A percentile compares a stretch with the other conserved stretches of the same genome.
Evolutionary conservation across 2,797 vertebrate genomes (phyloP).

Genomic region (Gymnocypris eckloni): DNA sequence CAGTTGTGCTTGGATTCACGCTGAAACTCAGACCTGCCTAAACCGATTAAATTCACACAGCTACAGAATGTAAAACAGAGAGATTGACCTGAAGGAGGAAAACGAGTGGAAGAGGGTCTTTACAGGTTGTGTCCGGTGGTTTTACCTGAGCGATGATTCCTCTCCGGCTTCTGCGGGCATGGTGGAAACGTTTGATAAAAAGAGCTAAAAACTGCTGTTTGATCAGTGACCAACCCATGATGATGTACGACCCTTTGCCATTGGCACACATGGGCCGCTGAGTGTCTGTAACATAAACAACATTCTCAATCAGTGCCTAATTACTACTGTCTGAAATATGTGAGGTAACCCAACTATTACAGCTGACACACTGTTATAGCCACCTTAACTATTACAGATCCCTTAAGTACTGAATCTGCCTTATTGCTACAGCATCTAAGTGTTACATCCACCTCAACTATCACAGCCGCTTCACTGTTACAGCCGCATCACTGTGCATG

Average conservation of each 20-base stretch:
- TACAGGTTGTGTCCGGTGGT: conserved; percentile 21
- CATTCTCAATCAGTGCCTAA: background rate
- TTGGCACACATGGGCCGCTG: conserved; percentile 77
- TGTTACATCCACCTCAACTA: no score
- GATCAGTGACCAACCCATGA: conserved; percentile 89
- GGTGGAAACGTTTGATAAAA: conserved; percentile 95
- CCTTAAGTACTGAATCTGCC: background rate
- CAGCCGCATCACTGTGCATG: background rate
- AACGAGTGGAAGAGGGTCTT: background rate
- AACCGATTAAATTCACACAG: background rate
- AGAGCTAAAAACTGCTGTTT: conserved; percentile 93
- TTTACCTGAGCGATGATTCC: conserved; percentile 97
- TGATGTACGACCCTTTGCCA: conserved; percentile 87
- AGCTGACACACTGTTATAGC: background rate
- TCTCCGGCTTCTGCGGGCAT: conserved; percentile 92
- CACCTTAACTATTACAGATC: background rate
- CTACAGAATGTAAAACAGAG: conserved; percentile 1
- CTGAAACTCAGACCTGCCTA: background rate
- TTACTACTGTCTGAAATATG: background rate
- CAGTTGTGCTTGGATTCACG: background rate
- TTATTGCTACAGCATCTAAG: background rate
- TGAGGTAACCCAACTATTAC: background rate
- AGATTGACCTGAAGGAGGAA: background rate
- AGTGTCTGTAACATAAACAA: conserved; percentile 64
- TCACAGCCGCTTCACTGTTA: background rate